Conservation (phyloP, 2,113 vertebrate genomes). For the Hymenochirus boettgeri region DNA sequence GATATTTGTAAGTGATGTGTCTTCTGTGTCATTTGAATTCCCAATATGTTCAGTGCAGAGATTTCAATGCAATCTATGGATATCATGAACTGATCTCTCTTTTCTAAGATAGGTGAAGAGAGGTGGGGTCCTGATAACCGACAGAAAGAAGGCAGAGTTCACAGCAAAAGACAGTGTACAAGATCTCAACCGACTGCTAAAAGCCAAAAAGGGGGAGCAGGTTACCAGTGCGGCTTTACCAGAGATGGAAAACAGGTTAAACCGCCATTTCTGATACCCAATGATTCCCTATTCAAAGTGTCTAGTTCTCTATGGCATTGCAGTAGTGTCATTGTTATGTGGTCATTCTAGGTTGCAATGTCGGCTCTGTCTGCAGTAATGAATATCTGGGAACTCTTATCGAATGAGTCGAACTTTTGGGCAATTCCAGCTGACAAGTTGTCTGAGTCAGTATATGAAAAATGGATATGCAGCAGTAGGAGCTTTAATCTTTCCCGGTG, state of each 20-base stretch:
- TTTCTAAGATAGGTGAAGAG: conserved; percentile 79
- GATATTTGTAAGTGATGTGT: too few relatives aligned
- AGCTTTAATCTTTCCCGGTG: conserved; percentile 95
- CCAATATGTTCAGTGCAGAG: too few relatives aligned
- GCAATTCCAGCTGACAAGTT: conserved; percentile 79
- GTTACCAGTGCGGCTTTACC: conserved; percentile 81
- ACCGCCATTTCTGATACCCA: too few relatives aligned
- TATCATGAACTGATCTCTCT: too few relatives aligned
- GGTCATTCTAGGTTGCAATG: conserved; percentile 76
- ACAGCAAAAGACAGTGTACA: conserved; percentile 86
- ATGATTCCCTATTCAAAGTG: too few relatives aligned
- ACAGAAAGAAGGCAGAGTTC: conserved; percentile 88
- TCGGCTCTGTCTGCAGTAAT: conserved; percentile 85
- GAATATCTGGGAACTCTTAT: conserved; percentile 91
- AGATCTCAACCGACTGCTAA: conserved; percentile 89
- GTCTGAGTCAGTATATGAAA: conserved; percentile 92
- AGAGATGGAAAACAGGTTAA: conserved; percentile 95
- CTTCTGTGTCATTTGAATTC: too few relatives aligned
- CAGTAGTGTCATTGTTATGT: too few relatives aligned
- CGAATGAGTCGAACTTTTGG: conserved; percentile 90
- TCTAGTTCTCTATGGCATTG: too few relatives aligned
- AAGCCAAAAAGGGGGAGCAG: conserved; percentile 77
- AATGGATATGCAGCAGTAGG: conserved; percentile 89
- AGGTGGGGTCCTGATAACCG: conserved; percentile 85
- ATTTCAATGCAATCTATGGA: too few relatives aligned